A percentile compares a stretch with the other conserved stretches of the same genome.
Conservation (phyloP, 2,113 vertebrate genomes). For the Sakesphorus luctuosus region DNA sequence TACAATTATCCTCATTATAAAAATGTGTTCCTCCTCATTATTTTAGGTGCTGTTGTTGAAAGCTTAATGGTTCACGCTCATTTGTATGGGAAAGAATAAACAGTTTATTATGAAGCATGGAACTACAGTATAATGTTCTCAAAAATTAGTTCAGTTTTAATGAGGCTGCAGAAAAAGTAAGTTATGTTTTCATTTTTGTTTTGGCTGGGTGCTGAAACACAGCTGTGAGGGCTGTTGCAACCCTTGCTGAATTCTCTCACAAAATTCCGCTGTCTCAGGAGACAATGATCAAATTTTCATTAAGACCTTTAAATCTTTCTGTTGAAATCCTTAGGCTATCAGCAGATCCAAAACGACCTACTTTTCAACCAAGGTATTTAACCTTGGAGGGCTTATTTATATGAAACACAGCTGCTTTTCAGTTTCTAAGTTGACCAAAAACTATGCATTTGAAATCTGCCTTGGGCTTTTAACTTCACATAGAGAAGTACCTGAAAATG, state of each 20-base stretch:
- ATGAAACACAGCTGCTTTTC: conserved; percentile 2
- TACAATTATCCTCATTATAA: conserved; percentile 58
- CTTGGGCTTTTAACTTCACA: neutral
- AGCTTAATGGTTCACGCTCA: conserved; percentile 42
- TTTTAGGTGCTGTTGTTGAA: conserved; percentile 44
- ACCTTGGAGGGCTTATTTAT: neutral
- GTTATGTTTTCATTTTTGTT: conserved; percentile 13
- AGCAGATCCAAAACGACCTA: conserved; percentile 6
- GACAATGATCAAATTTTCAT: conserved; percentile 32
- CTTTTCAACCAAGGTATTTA: conserved; percentile 10
- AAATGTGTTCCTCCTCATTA: conserved; percentile 52
- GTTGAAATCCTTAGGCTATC: conserved; percentile 17
- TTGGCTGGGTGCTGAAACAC: neutral
- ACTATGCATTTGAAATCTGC: neutral
- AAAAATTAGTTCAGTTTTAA: conserved; percentile 58
- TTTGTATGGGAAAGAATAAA: conserved; percentile 51
- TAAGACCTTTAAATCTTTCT: conserved; percentile 1
- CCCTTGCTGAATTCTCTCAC: neutral
- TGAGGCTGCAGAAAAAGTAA: conserved; percentile 36
- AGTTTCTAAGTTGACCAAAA: conserved; percentile 21
- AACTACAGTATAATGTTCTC: neutral
- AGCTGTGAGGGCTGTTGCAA: conserved; percentile 3
- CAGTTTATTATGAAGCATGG: conserved; percentile 43
- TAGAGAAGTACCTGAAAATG: neutral
- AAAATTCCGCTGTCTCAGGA: neutral